Conservation (phyloP, 2,113 vertebrate species). For the Neoarius graeffei region DNA sequence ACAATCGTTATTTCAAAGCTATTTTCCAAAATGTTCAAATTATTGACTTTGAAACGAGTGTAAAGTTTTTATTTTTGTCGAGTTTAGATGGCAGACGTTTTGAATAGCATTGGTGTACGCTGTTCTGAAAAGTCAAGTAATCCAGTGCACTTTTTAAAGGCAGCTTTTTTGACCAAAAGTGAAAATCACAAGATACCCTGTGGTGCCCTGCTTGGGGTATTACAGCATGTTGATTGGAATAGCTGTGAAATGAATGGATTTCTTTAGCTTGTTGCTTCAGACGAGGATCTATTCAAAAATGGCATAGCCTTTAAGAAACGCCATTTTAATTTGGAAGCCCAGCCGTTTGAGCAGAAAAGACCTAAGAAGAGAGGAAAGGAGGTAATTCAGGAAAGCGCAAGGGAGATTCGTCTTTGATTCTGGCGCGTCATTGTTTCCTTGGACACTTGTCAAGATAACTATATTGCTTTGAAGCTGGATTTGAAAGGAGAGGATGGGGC, state of each 20-base stretch:
- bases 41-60: no score
- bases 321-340: neutral
- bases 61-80: no score
- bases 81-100: constrained; percentile 6
- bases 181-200: neutral
- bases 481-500: constrained; percentile 35
- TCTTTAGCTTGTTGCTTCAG: neutral
- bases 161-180: neutral
- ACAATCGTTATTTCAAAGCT: no score
- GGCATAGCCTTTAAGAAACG: neutral
- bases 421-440: constrained; percentile 26
- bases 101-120: neutral
- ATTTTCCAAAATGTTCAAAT: no score
- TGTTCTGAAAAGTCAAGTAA: constrained; percentile 32
- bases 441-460: constrained; percentile 56
- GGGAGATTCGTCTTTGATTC: constrained; percentile 7
- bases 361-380: neutral
- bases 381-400: neutral
- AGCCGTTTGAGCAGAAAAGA: neutral
- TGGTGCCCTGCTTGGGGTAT: neutral
- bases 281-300: neutral
- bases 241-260: neutral
- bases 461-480: constrained; percentile 52
- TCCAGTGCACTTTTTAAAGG: neutral
- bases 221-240: neutral